Percentiles rank a stretch among this genome's conserved stretches.
Evolutionary conservation across 2,113 vertebrate genomes (phyloP).

Genomic region (Ceyx margarethae): DNA sequence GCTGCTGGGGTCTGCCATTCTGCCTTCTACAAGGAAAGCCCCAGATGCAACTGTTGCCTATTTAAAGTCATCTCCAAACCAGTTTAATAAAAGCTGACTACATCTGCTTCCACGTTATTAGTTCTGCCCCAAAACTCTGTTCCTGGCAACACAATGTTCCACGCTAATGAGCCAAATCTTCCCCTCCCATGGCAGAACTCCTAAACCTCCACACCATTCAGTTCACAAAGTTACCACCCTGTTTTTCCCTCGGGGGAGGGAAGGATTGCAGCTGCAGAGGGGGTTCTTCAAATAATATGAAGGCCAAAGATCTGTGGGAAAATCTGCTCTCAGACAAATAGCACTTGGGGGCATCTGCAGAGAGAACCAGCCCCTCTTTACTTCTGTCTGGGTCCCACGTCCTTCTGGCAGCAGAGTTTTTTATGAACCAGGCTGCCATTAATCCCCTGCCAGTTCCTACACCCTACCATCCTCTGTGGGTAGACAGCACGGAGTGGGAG

Average conservation of each 20-base stretch:
- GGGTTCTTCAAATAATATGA: constrained; percentile 68
- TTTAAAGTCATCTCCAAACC: constrained; percentile 58
- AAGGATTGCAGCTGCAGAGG: constrained; percentile 66
- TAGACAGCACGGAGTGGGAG: constrained; percentile 43
- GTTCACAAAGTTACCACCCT: constrained; percentile 66
- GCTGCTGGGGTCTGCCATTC: not conserved
- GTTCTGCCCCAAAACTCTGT: constrained; percentile 67
- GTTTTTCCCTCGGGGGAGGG: constrained; percentile 64
- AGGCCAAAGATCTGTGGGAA: constrained; percentile 63
- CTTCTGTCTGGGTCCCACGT: constrained; percentile 60
- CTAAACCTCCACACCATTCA: constrained; percentile 68
- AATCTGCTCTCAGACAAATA: constrained; percentile 67
- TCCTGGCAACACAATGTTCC: constrained; percentile 69
- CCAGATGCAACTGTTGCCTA: constrained; percentile 29
- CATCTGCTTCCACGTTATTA: constrained; percentile 70
- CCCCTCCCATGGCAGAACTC: constrained; percentile 66
- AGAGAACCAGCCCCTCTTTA: constrained; percentile 58
- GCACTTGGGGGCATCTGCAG: constrained; percentile 62
- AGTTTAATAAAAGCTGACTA: constrained; percentile 72
- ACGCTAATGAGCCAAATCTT: constrained; percentile 69
- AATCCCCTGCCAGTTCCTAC: constrained; percentile 57
- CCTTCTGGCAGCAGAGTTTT: constrained; percentile 48
- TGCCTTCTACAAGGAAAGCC: not conserved
- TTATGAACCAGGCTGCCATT: constrained; percentile 48
- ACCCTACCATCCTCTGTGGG: constrained; percentile 56